phyloP scores from a whole-genome alignment of 2,888 invertebrate species.

The Drosophila tripunctata region DNA sequence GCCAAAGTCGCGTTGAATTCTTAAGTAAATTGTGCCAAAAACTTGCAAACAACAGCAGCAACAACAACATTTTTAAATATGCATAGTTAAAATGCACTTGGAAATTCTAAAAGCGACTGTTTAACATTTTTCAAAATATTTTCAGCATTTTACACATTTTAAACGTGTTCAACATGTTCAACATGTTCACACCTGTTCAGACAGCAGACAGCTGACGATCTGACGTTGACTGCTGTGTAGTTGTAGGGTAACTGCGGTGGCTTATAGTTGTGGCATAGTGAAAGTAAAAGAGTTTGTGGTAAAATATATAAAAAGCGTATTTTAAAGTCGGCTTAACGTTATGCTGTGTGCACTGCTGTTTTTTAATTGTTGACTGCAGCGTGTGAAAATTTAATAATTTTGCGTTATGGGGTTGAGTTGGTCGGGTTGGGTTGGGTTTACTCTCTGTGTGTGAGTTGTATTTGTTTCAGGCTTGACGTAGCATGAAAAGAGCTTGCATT shows the following conservation, averaged over 20 bases:
- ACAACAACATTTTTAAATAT: not conserved
- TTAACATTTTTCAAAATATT: too few species aligned
- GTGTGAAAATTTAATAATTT: conserved; percentile 75
- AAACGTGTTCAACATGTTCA: conserved; percentile 42
- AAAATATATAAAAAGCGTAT: conserved; percentile 2
- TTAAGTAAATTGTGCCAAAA: conserved; percentile 19
- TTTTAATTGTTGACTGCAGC: conserved; percentile 40
- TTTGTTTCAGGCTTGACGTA: conserved; percentile 66
- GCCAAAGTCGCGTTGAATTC: conserved; percentile 30
- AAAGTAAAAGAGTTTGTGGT: not conserved
- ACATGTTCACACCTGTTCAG: conserved; percentile 41
- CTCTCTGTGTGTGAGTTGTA: conserved; percentile 6
- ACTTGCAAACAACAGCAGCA: not conserved
- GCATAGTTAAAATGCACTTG: conserved; percentile 5
- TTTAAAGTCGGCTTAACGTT: conserved; percentile 15
- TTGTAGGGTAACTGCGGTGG: too few species aligned
- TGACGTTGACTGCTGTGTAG: too few species aligned
- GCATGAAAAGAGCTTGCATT: conserved; percentile 68
- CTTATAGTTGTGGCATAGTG: not conserved
- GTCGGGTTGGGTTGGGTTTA: not conserved
- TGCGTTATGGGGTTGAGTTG: conserved; percentile 31
- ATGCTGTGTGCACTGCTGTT: conserved; percentile 8
- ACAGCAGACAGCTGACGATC: conserved; percentile 34
- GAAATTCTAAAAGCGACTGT: conserved; percentile 3
- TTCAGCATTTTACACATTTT: conserved; percentile 39